Base-by-base conservation (phyloP, 2,797 vertebrate species). In the Vultur gryphus region DNA sequence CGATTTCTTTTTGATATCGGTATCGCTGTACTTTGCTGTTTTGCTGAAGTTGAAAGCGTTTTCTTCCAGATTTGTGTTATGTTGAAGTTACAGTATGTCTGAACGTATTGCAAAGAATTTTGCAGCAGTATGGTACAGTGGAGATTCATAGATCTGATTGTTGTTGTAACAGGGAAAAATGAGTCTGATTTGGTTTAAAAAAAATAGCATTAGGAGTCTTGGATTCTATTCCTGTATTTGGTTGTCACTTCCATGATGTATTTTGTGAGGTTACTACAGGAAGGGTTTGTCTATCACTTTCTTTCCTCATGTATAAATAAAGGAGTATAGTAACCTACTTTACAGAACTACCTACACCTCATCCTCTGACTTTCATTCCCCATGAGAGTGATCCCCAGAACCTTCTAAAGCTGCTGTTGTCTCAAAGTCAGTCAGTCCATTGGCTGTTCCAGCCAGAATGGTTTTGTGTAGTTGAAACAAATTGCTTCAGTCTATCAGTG, bases 11-110 rank as follows among this genome's bases (percentile, higher is more conserved):
- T 52, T 66, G 25, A 12, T 62, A 33, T 10, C 6, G 15, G 8
- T 26, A n/a, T 46, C 1, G 1, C 61, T 86, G 39, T 58, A 37
- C 48, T 57, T 77, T 8, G 25, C 51, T 91, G 35, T 65, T 91
- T n/a, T 1, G 2, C 23, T 78, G 46, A 44, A 83, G 43, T 1
- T 14, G 3, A 20, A 37, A 44, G 23, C 3, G 3, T 2, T 57
- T 85, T 64, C 48, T 55, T 48, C 11, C 13, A 21, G 29, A 16
- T 55, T 43, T 55, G 16, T 48, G 35, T 72, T 54, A 6, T 5
- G 25, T 54, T 89, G 43, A 73, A 89, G 41, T 85, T 83, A n/a
- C 13, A 10, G n/a, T 84, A 2, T 44, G 23, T 58, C 64, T 70
- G 44, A 51, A 35, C 13, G 18, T 33, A 41, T 3, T 83, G 46